Evolutionary conservation across 2,888 invertebrate species (phyloP).

Genomic region (Drosophila demipolita): DNA sequence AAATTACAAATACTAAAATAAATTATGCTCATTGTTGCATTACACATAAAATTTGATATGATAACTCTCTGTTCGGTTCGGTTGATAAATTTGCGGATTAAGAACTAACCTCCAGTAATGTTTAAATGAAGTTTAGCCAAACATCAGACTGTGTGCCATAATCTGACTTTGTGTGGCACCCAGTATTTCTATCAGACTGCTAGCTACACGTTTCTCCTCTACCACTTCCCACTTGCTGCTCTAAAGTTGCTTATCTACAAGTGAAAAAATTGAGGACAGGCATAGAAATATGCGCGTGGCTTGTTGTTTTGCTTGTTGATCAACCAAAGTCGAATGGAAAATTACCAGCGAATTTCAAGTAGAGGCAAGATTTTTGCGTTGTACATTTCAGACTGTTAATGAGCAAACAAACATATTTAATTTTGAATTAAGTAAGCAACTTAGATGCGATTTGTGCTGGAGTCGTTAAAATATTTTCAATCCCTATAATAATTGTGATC

Average conservation of each 20-base stretch:
- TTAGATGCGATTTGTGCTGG: background rate
- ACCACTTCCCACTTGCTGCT: background rate
- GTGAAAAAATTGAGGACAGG: background rate
- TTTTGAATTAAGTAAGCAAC: background rate
- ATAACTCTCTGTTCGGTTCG: background rate
- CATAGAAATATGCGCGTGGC: slow-evolving; percentile 8
- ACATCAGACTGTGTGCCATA: background rate
- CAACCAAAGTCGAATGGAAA: slow-evolving; percentile 33
- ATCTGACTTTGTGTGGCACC: background rate
- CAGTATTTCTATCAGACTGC: background rate
- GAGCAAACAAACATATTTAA: background rate
- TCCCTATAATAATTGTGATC: slow-evolving; percentile 3
- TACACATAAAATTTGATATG: background rate
- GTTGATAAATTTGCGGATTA: background rate
- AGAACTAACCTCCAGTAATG: background rate
- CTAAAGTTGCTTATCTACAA: slow-evolving; percentile 25
- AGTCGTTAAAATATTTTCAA: background rate
- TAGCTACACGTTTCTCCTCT: background rate
- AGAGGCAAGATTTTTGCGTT: slow-evolving; percentile 15
- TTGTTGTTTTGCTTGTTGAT: slow-evolving; percentile 21
- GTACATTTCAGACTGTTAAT: background rate
- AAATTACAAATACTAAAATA: slow-evolving; percentile 27
- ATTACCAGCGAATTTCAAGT: slow-evolving; percentile 29
- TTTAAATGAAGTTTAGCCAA: background rate
- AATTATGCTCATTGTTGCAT: slow-evolving; percentile 7